A percentile compares a stretch with the other conserved stretches of the same genome.
Conservation (phyloP, 2,888 invertebrate genomes). For the Arenicola marina region DNA sequence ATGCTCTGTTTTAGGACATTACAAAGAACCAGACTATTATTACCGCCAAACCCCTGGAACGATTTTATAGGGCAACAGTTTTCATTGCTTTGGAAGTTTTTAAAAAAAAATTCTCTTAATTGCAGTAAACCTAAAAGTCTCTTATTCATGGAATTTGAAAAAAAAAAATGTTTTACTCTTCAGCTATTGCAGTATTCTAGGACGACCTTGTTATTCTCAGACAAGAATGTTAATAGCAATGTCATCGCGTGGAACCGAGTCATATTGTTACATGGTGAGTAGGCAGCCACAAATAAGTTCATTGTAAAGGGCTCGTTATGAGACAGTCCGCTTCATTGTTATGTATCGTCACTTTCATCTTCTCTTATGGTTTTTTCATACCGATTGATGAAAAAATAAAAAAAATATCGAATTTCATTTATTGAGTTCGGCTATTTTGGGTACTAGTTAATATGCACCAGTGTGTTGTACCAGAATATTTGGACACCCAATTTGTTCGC, state of each 20-base stretch:
- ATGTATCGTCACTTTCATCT: too few relatives aligned
- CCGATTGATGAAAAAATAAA: too few relatives aligned
- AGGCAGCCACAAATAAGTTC: too few relatives aligned
- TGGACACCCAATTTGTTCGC: too few relatives aligned
- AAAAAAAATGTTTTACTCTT: slow-evolving; percentile 8
- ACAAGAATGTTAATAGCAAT: slow-evolving; percentile 77
- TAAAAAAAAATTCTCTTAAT: background rate
- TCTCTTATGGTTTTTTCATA: too few relatives aligned
- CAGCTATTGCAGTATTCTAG: slow-evolving; percentile 81
- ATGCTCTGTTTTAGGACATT: background rate
- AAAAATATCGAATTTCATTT: too few relatives aligned
- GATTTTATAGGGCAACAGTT: background rate
- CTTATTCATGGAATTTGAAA: background rate
- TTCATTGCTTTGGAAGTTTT: background rate
- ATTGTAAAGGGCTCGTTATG: too few relatives aligned
- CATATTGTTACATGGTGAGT: slow-evolving; percentile 75
- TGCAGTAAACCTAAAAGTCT: too few relatives aligned
- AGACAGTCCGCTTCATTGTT: too few relatives aligned
- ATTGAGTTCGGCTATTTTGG: too few relatives aligned
- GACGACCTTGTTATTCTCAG: slow-evolving; percentile 83
- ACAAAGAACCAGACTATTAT: background rate
- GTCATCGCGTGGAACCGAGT: slow-evolving; percentile 89
- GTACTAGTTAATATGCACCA: too few relatives aligned
- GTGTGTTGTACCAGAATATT: too few relatives aligned
- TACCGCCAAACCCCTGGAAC: background rate